Evolutionary conservation across 2,113 vertebrate species (phyloP).

Genomic region (Malurus melanocephalus): DNA sequence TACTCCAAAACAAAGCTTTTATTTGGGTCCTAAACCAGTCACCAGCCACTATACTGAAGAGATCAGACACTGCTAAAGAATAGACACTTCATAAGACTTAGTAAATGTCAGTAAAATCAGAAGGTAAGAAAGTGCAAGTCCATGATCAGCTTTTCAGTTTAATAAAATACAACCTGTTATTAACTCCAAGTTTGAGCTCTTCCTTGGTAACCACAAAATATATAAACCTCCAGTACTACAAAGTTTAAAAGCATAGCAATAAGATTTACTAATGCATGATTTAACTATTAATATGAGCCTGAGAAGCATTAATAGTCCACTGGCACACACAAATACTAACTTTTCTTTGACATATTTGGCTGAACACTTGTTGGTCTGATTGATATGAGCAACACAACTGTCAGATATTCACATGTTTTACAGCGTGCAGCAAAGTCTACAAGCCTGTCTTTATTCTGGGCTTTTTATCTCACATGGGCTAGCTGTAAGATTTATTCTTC

Average conservation of each 20-base stretch:
- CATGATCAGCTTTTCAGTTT: background rate
- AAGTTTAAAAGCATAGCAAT: background rate
- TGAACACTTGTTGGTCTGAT: background rate
- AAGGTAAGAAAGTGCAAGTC: background rate
- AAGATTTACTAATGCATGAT: background rate
- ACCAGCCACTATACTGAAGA: background rate
- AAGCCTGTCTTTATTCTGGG: background rate
- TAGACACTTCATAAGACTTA: background rate
- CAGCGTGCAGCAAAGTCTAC: background rate
- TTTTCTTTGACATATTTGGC: background rate
- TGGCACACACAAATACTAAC: background rate
- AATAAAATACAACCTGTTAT: background rate
- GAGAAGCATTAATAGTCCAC: background rate
- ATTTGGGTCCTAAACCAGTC: background rate
- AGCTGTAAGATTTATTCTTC: background rate
- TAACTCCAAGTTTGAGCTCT: background rate
- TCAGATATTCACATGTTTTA: background rate
- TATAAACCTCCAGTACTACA: background rate
- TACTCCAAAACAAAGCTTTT: slow-evolving; percentile 33
- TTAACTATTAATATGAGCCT: background rate
- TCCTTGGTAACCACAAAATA: background rate
- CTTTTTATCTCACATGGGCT: background rate
- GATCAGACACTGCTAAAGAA: background rate
- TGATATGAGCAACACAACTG: background rate
- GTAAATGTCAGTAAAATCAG: background rate